Percentiles rank a stretch among this genome's conserved stretches.
Evolutionary conservation across 2,113 vertebrate species (phyloP).

Genomic region (Sphaerodactylus townsendi): DNA sequence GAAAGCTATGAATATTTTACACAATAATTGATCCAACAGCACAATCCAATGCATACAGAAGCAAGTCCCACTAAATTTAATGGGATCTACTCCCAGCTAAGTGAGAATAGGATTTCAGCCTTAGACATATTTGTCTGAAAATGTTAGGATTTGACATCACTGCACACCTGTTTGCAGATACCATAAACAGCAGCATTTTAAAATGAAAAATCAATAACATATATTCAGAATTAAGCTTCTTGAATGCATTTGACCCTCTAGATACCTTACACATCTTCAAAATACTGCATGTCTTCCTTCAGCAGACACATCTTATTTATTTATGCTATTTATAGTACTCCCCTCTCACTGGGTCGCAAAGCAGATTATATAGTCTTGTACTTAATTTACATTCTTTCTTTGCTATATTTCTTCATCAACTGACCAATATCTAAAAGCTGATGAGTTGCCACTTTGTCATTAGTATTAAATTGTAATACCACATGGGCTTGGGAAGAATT

Average conservation of each 20-base stretch:
- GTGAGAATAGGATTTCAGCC: no score
- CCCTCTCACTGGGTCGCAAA: no score
- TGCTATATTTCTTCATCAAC: slow-evolving; percentile 6
- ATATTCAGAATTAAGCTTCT: not conserved
- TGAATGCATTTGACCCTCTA: not conserved
- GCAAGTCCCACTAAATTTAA: no score
- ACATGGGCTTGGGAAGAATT: not conserved
- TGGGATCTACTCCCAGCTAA: no score
- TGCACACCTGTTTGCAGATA: not conserved
- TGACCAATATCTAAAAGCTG: not conserved
- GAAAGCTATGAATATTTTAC: no score
- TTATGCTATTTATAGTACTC: no score
- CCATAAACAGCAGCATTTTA: not conserved
- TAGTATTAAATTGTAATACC: not conserved
- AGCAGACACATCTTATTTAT: not conserved
- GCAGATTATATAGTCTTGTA: no score
- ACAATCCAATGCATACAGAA: no score
- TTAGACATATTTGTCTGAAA: no score
- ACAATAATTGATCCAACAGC: no score
- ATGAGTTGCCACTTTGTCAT: accelerated
- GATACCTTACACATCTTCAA: not conserved
- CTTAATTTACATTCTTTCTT: not conserved
- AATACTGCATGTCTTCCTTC: not conserved
- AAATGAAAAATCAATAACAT: not conserved
- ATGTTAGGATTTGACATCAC: not conserved